These are phyloP conservation scores for Philopotamus ludificatus DNA, from an alignment of 1,140 invertebrate species.

Conservation along the genomic window DNA sequence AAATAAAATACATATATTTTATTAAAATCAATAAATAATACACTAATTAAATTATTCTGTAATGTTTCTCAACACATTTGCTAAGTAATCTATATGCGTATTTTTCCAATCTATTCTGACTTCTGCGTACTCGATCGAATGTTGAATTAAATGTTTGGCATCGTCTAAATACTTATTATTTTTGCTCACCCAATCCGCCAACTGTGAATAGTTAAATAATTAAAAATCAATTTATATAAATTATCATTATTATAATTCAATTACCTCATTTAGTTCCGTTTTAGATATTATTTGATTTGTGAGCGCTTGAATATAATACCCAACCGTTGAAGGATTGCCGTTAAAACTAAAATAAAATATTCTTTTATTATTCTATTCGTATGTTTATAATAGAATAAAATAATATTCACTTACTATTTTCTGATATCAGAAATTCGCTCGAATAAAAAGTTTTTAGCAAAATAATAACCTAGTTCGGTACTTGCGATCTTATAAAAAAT, in stretches of 20 bases:
- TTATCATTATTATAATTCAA: neutral
- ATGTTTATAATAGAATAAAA: neutral
- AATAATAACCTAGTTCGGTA: slow-evolving; percentile 61
- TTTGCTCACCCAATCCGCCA: slow-evolving; percentile 48
- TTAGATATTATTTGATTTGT: slow-evolving; percentile 51
- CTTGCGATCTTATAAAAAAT: slow-evolving; percentile 61
- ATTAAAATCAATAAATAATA: too few relatives aligned
- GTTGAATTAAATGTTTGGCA: slow-evolving; percentile 51
- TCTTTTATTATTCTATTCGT: neutral
- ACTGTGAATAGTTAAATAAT: slow-evolving; percentile 40
- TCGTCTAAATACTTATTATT: slow-evolving; percentile 50
- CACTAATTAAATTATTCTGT: slow-evolving; percentile 11
- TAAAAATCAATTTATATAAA: too few relatives aligned
- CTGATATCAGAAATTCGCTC: slow-evolving; percentile 59
- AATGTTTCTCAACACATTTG: slow-evolving; percentile 24
- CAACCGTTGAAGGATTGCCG: slow-evolving; percentile 48
- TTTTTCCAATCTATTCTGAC: slow-evolving; percentile 56
- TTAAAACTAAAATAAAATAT: slow-evolving; percentile 35
- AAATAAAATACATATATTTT: too few relatives aligned
- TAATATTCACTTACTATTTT: slow-evolving; percentile 55
- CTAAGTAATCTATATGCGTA: slow-evolving; percentile 42
- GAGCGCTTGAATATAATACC: slow-evolving; percentile 48
- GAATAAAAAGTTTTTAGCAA: slow-evolving; percentile 65
- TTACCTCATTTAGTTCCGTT: slow-evolving; percentile 47
- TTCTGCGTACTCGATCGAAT: slow-evolving; percentile 53